Percentiles rank a stretch among this genome's conserved stretches.
These are phyloP conservation scores for Megamerina dolium DNA, from an alignment of 2,888 invertebrate species.

Conservation along the genomic window DNA sequence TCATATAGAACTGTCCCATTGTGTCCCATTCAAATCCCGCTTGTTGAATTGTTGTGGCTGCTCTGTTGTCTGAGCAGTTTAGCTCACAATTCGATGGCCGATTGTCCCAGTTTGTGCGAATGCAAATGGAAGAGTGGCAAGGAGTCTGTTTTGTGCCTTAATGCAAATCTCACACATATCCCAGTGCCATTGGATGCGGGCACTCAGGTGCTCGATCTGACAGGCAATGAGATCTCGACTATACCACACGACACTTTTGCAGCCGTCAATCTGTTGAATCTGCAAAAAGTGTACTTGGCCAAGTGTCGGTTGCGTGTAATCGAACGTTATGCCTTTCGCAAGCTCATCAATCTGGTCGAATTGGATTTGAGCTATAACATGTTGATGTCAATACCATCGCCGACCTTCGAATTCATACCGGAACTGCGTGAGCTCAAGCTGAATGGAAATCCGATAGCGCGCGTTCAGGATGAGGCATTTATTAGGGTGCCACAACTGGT, in stretches of 20 bases:
- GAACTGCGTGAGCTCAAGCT: slow-evolving; percentile 70
- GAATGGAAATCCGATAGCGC: slow-evolving; percentile 67
- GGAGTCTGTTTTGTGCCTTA: slow-evolving; percentile 74
- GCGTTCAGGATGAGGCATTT: slow-evolving; percentile 66
- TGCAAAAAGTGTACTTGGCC: slow-evolving; percentile 72
- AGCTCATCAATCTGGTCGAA: slow-evolving; percentile 74
- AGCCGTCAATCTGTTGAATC: slow-evolving; percentile 67
- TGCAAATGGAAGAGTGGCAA: slow-evolving; percentile 87
- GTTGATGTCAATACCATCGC: slow-evolving; percentile 63
- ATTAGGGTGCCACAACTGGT: slow-evolving; percentile 61
- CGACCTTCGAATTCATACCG: slow-evolving; percentile 65
- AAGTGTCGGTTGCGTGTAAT: slow-evolving; percentile 64
- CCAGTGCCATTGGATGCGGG: slow-evolving; percentile 70
- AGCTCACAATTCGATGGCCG: slow-evolving; percentile 49
- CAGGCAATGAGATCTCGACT: slow-evolving; percentile 63
- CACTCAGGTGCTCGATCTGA: slow-evolving; percentile 73
- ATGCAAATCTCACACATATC: slow-evolving; percentile 67
- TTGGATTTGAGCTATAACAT: slow-evolving; percentile 72
- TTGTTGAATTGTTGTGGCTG: slow-evolving; percentile 35
- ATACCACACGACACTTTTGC: slow-evolving; percentile 70
- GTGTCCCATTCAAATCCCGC: slow-evolving; percentile 23
- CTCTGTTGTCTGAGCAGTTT: slow-evolving; percentile 36
- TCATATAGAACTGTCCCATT: slow-evolving; percentile 21
- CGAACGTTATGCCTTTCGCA: slow-evolving; percentile 68
- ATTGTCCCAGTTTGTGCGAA: slow-evolving; percentile 72